These are phyloP conservation scores for Haliclona indistincta DNA, from an alignment of 37 sponge, comb jelly and placozoan genomes.

Conservation along the genomic window DNA sequence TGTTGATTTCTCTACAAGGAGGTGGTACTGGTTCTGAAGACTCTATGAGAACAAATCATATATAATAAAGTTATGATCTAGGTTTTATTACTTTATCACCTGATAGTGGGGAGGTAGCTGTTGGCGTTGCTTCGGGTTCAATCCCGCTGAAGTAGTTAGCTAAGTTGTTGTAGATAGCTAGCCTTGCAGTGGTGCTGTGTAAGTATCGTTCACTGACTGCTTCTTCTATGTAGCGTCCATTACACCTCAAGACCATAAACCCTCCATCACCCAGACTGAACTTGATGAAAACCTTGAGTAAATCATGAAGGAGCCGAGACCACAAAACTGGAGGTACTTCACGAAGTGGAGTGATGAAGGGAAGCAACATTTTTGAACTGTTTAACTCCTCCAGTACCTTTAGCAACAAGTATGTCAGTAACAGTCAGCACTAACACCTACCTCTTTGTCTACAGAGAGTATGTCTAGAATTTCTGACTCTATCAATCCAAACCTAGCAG, in stretches of 20 bases:
- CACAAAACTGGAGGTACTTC: slow-evolving; percentile 46
- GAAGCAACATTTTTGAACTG: background rate
- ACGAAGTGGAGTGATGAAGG: background rate
- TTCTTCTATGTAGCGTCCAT: slow-evolving; percentile 18
- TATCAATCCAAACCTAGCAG: slow-evolving; percentile 62
- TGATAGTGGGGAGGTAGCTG: background rate
- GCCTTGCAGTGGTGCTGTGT: background rate
- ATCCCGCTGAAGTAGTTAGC: slow-evolving; percentile 63
- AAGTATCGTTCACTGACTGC: slow-evolving; percentile 29
- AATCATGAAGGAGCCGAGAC: slow-evolving; percentile 51
- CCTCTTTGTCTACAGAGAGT: slow-evolving; percentile 58
- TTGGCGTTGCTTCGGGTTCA: background rate
- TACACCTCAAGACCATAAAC: slow-evolving; percentile 31
- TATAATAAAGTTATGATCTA: background rate
- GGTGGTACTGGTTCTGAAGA: background rate
- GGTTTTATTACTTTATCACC: no score
- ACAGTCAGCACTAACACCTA: slow-evolving; percentile 11
- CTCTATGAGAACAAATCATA: background rate
- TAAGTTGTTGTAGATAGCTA: background rate
- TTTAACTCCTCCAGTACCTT: slow-evolving; percentile 38
- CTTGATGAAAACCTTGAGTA: slow-evolving; percentile 32
- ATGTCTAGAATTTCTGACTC: slow-evolving; percentile 78
- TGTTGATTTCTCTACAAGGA: background rate
- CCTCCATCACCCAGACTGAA: slow-evolving; percentile 30
- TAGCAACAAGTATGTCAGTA: background rate